Percentiles rank a stretch among this genome's conserved stretches.
phyloP scores from a whole-genome alignment of 2,113 vertebrate species.

The Anhinga rufa region DNA sequence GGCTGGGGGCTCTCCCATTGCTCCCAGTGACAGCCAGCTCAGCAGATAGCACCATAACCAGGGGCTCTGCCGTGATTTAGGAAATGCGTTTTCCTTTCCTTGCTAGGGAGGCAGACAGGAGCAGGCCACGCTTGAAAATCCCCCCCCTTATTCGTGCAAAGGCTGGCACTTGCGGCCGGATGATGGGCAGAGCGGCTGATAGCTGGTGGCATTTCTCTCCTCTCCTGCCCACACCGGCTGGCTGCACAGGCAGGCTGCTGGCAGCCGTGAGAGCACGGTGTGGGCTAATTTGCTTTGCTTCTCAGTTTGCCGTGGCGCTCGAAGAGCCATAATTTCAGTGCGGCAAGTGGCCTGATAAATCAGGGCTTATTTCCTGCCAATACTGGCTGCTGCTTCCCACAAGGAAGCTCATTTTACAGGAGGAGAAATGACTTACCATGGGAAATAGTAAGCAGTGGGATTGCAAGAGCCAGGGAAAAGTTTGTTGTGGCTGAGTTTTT shows the following conservation, averaged over 20 bases:
- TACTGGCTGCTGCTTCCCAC: background rate
- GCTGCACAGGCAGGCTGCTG: background rate
- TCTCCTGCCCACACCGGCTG: background rate
- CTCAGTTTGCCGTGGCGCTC: background rate
- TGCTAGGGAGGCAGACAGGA: background rate
- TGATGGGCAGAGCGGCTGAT: slow-evolving; percentile 7
- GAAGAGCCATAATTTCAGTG: background rate
- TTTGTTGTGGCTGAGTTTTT: background rate
- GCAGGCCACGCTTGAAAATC: background rate
- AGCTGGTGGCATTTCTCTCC: background rate
- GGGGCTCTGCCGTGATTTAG: background rate
- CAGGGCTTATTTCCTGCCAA: slow-evolving; percentile 29
- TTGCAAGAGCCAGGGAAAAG: background rate
- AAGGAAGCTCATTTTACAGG: slow-evolving; percentile 10
- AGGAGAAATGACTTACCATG: background rate
- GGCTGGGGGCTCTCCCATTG: background rate
- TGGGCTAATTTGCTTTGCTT: background rate
- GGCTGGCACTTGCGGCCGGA: background rate
- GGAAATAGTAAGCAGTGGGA: background rate
- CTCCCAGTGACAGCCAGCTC: background rate
- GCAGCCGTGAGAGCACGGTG: background rate
- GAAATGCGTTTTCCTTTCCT: background rate
- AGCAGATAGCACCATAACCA: background rate
- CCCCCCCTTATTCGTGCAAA: background rate
- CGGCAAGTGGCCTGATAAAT: background rate